phyloP scores from a whole-genome alignment of 2,113 vertebrate genomes.

The Lycaon pictus region DNA sequence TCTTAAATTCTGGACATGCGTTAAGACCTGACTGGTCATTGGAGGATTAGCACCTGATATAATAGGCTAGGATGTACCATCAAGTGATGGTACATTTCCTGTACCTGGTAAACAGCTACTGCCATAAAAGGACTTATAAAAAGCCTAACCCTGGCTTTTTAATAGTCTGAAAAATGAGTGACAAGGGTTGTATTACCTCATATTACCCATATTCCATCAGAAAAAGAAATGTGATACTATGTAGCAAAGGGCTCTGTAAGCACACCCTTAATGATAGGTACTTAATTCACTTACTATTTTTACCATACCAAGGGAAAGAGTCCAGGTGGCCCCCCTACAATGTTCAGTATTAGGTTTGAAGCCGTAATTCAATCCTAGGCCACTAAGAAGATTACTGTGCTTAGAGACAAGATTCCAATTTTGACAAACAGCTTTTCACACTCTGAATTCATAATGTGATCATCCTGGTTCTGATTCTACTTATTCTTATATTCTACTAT shows the following conservation, averaged over 20 bases:
- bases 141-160: not conserved
- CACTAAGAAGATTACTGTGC: not conserved
- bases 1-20: constrained; percentile 19
- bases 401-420: constrained; percentile 9
- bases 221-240: not conserved
- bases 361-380: not conserved
- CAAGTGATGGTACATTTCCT: not conserved
- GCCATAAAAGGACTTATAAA: not conserved
- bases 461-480: not conserved
- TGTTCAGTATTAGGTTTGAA: not conserved
- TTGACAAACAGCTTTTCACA: not conserved
- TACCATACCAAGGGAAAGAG: not conserved
- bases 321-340: not conserved
- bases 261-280: not conserved
- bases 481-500: not conserved
- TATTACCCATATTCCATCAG: not conserved
- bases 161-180: not conserved
- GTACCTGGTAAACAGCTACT: not conserved
- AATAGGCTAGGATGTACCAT: not conserved
- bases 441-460: constrained; percentile 8
- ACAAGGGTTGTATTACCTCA: not conserved
- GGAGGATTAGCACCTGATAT: not conserved
- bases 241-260: not conserved
- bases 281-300: constrained; percentile 12
- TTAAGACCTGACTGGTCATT: constrained; percentile 1